Percentiles rank a stretch among this genome's conserved stretches.
phyloP scores from a whole-genome alignment of 2,797 vertebrate genomes.

The Nothura maculosa region DNA sequence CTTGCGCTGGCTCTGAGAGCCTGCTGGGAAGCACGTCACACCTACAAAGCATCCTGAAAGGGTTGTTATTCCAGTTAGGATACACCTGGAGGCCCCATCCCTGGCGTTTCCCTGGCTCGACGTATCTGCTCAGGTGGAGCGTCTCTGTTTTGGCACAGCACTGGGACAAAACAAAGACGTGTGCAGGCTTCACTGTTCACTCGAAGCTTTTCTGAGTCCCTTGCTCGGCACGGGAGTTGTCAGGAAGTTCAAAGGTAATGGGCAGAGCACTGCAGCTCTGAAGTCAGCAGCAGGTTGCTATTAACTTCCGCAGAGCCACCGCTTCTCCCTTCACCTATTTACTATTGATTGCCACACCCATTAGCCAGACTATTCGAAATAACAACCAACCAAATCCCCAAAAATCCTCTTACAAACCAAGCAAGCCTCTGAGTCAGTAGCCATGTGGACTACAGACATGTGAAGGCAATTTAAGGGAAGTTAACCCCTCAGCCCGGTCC shows the following conservation, averaged over 20 bases:
- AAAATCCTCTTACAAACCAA: rapidly evolving
- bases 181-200: neutral
- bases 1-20: slow-evolving; percentile 65
- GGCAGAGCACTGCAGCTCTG: neutral
- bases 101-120: neutral
- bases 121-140: neutral
- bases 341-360: neutral
- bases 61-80: slow-evolving; percentile 14
- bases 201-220: neutral
- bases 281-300: neutral
- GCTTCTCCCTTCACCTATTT: neutral
- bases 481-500: neutral
- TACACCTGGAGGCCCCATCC: neutral
- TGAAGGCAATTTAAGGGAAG: rapidly evolving
- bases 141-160: neutral
- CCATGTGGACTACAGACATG: rapidly evolving
- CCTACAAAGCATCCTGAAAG: neutral
- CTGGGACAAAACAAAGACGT: neutral
- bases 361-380: neutral
- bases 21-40: neutral
- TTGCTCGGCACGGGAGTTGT: slow-evolving; percentile 24
- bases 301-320: neutral
- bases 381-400: neutral
- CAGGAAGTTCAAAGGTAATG: slow-evolving; percentile 70
- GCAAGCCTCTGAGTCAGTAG: neutral